Evolutionary conservation across 2,797 vertebrate genomes (phyloP), one percentile per base, ranked within the genome.

Genomic region (Tragopan temminckii): DNA sequence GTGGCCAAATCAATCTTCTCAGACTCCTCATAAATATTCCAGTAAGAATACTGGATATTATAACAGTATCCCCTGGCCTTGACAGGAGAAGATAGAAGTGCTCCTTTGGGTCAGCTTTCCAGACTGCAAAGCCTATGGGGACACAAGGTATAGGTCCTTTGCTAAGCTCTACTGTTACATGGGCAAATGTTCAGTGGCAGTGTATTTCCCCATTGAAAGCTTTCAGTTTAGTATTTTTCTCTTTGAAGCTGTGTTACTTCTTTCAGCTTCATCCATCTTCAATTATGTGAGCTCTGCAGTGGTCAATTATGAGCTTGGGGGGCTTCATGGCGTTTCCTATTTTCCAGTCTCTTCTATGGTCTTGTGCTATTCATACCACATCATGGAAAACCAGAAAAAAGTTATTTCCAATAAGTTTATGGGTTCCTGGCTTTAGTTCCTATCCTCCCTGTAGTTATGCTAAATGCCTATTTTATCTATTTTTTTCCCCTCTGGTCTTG

Each of bases 1-100:
- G 48, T 53, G 78, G 91, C 62, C 88, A 95, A 85, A 97, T 97
- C 94, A 76, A 70, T 97, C 97, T 97, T 89, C 23, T 63, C 76
- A 92, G 91, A 57, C 23, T 52, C 62, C 82, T 94, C 92, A 96
- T 95, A 88, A 96, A 96, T 95, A 96, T 95, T 96, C 90, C 79
- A 93, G 46, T 38, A 76, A 74, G 78, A 85, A 45, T 55, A 45
- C 62, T 72, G 77, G 75, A 58, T 80, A 84, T 79, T 80, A 36
- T 36, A 87, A 58, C 8, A 43, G 9, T 62, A 36, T 68, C 46
- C 58, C 13, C 12, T 36, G 78, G 67, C 21, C 11, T 33, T 80
- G 64, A 35, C 64, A 92, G 61, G 31, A 93, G 87, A 82, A 24
- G 21, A 45, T 10, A 38, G 15, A 55, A 13, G 9, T 72, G 7